A percentile compares a stretch with the other conserved stretches of the same genome.
Evolutionary conservation across 2,797 vertebrate species (phyloP).

Genomic region (Eremophila alpestris): DNA sequence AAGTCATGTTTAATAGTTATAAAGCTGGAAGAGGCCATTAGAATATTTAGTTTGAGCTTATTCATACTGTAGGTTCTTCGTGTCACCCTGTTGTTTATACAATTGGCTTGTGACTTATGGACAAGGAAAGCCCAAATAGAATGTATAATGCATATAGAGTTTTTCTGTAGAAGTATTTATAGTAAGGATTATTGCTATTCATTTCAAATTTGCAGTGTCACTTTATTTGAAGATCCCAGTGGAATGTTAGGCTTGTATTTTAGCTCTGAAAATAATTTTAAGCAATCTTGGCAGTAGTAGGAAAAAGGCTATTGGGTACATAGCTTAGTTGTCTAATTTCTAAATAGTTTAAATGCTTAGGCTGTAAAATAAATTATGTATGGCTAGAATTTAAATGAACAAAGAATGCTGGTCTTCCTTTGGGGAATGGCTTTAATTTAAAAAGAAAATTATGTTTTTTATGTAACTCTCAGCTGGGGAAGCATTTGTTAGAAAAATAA

Average conservation of each 20-base stretch:
- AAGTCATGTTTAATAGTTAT: not conserved
- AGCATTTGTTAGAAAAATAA: conserved; percentile 18
- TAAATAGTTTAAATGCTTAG: conserved; percentile 64
- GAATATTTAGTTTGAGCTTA: not conserved
- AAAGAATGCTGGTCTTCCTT: conserved; percentile 44
- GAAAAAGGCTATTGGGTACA: conserved; percentile 35
- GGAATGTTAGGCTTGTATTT: conserved; percentile 49
- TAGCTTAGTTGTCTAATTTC: conserved; percentile 57
- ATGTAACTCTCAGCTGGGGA: conserved; percentile 40
- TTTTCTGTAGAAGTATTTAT: conserved; percentile 27
- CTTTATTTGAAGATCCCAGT: conserved; percentile 51
- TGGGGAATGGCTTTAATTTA: conserved; percentile 68
- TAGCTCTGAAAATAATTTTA: conserved; percentile 59
- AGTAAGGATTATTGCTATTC: conserved; percentile 32
- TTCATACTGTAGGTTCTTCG: not conserved
- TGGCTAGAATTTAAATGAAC: conserved; percentile 59
- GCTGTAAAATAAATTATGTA: conserved; percentile 62
- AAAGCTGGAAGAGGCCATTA: not conserved
- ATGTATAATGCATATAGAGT: not conserved
- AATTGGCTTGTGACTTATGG: not conserved
- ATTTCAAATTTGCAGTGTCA: conserved; percentile 31
- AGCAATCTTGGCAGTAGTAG: conserved; percentile 32
- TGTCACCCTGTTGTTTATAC: not conserved
- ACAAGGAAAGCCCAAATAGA: not conserved
- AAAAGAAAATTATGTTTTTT: conserved; percentile 42